These are phyloP conservation scores for Brachypodius melanocephalos DNA, from an alignment of 2,113 vertebrate species.

Conservation along the genomic window DNA sequence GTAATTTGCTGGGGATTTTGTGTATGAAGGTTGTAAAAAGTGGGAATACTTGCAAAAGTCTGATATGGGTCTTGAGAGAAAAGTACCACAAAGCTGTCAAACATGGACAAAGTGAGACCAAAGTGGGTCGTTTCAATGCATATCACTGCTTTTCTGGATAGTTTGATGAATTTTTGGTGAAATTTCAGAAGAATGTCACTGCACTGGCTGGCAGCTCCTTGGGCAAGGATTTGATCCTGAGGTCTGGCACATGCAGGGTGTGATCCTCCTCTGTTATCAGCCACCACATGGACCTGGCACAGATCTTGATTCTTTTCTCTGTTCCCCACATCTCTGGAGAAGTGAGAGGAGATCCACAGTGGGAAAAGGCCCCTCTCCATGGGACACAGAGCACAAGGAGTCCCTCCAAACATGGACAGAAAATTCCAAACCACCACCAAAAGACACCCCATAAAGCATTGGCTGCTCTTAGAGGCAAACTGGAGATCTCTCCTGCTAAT, in stretches of 20 bases:
- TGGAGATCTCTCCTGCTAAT: slow-evolving; percentile 48
- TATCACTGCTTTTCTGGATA: background rate
- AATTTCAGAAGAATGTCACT: background rate
- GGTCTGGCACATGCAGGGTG: background rate
- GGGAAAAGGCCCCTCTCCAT: background rate
- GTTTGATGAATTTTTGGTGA: background rate
- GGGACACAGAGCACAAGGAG: background rate
- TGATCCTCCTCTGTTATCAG: background rate
- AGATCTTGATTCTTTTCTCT: background rate
- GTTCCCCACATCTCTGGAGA: background rate
- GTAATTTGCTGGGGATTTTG: background rate
- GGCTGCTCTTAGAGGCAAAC: background rate
- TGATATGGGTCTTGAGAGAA: background rate
- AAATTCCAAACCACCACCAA: background rate
- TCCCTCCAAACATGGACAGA: background rate
- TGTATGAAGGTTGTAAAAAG: background rate
- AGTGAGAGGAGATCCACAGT: accelerated
- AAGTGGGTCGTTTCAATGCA: background rate
- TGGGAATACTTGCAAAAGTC: background rate
- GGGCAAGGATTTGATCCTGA: background rate
- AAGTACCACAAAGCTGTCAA: background rate
- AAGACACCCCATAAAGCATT: background rate
- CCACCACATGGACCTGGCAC: background rate
- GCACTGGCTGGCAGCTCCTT: background rate
- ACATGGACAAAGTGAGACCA: background rate